Percentiles rank a stretch among this genome's conserved stretches.
phyloP scores from a whole-genome alignment of 37 sponge, comb jelly and placozoan species.

The Halichondria panicea region DNA sequence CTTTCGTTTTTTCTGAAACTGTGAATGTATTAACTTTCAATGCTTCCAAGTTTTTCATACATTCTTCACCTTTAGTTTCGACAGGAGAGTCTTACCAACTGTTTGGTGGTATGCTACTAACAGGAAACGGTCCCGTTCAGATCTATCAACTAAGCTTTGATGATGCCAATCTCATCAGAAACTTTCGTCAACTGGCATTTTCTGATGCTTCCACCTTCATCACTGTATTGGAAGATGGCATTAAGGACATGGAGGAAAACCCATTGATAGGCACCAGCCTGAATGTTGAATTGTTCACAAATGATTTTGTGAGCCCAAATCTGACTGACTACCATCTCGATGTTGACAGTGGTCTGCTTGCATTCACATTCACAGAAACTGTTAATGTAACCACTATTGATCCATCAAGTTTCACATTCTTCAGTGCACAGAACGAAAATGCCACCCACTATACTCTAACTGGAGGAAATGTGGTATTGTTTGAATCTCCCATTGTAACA shows the following conservation, averaged over 20 bases:
- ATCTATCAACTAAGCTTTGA: slow-evolving; percentile 29
- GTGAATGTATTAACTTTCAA: slow-evolving; percentile 63
- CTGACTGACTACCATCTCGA: slow-evolving; percentile 63
- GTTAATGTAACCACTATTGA: slow-evolving; percentile 73
- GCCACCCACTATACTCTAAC: slow-evolving; percentile 16
- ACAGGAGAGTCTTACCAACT: slow-evolving; percentile 40
- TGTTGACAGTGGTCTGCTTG: slow-evolving; percentile 65
- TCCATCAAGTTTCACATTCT: slow-evolving; percentile 39
- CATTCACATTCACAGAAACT: slow-evolving; percentile 77
- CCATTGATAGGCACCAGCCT: slow-evolving; percentile 3
- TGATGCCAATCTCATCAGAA: slow-evolving; percentile 77
- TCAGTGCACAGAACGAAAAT: slow-evolving; percentile 28
- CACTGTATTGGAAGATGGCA: slow-evolving; percentile 17
- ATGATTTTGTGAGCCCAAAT: slow-evolving; percentile 48
- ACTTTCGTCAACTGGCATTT: slow-evolving; percentile 70
- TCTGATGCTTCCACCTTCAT: slow-evolving; percentile 52
- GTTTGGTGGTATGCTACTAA: slow-evolving; percentile 66
- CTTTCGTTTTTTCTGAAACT: slow-evolving; percentile 84
- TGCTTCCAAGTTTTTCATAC: slow-evolving; percentile 32
- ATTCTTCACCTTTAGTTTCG: neutral
- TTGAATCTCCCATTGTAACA: slow-evolving; percentile 40
- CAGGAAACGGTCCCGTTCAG: slow-evolving; percentile 54
- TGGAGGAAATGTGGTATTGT: slow-evolving; percentile 26
- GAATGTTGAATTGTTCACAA: slow-evolving; percentile 15
- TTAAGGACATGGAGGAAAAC: slow-evolving; percentile 78